Evolutionary conservation across 2,113 vertebrate species (phyloP).

Genomic region (Baryphthengus martii): DNA sequence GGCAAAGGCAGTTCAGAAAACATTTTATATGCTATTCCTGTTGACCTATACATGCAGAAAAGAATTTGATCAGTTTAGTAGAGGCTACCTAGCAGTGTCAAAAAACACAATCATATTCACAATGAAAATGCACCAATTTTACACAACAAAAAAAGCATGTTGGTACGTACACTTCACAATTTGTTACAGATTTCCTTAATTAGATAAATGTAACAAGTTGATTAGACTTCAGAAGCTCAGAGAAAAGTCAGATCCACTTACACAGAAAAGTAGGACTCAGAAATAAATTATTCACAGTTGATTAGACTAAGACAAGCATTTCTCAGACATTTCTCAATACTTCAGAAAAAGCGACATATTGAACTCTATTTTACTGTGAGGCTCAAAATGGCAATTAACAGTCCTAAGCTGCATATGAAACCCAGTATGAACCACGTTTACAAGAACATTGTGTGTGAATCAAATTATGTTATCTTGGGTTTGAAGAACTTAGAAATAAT

Average conservation of each 20-base stretch:
- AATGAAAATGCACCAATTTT: neutral
- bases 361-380: slow-evolving; percentile 78
- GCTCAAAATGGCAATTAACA: slow-evolving; percentile 80
- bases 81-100: neutral
- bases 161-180: slow-evolving; percentile 1
- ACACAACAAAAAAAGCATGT: neutral
- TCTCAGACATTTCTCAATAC: slow-evolving; percentile 74
- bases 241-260: slow-evolving; percentile 73
- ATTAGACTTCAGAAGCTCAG: slow-evolving; percentile 68
- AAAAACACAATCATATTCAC: neutral
- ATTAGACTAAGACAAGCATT: slow-evolving; percentile 79
- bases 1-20: neutral
- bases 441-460: slow-evolving; percentile 81
- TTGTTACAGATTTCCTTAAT: slow-evolving; percentile 63
- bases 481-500: slow-evolving; percentile 83
- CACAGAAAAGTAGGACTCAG: slow-evolving; percentile 72
- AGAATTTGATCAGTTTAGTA: neutral
- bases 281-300: slow-evolving; percentile 82
- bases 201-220: slow-evolving; percentile 70
- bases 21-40: neutral
- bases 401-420: slow-evolving; percentile 78
- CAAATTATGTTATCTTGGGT: slow-evolving; percentile 82
- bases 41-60: neutral
- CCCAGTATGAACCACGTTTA: slow-evolving; percentile 74
- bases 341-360: slow-evolving; percentile 75